Base-by-base conservation (phyloP, 2,888 invertebrate genomes). In the Fragum sueziense region DNA sequence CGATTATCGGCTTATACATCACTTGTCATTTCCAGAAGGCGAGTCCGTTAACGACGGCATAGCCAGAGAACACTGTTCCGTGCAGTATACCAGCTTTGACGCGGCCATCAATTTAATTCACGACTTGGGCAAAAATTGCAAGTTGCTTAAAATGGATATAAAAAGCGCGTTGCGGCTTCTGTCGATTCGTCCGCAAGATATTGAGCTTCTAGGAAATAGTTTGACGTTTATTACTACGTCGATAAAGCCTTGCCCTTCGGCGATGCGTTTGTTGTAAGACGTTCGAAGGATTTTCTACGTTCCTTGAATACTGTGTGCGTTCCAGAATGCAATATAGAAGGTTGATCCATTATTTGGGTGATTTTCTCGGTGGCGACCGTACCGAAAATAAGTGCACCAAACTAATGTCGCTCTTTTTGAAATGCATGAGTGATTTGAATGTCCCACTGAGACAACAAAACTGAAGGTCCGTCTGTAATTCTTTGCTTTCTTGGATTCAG, bases 51-150 rank as follows among this genome's bases (percentile, higher is more conserved):
- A 75, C 29, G 27, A 70, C 51, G 41, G 25, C 25, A 75, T 70
- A 52, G 70, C 69, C 33, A 31, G 25, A n/a, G 22, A 25, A 20
- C 47, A 69, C 7, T 70, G 75, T 22, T 57, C 70, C 33, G 73
- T 73, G 0, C 20, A 69, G 4, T 75, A 75, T 29, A 37, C 75
- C 11, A 22, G 31, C n/a, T 61, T 75, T 51, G 70, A 75, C 27
- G 69, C 59, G 20, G 75, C 75, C 0, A 29, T 72, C 27, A 31
- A 54, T 6, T 25, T 68, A 37, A 37, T 37, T 9, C 37, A 37
- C 7, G 7, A 14, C 37, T 37, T 37, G 37, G 37, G 37, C 6
- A 37, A 37, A 14, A 14, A 14, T 14, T 6, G 7, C 6, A 6
- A 9, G 7, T 14, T 37, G 37, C 7, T 6, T 9, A 37, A 37